phyloP scores from a whole-genome alignment of 2,888 invertebrate genomes.

The Callosobruchus maculatus region DNA sequence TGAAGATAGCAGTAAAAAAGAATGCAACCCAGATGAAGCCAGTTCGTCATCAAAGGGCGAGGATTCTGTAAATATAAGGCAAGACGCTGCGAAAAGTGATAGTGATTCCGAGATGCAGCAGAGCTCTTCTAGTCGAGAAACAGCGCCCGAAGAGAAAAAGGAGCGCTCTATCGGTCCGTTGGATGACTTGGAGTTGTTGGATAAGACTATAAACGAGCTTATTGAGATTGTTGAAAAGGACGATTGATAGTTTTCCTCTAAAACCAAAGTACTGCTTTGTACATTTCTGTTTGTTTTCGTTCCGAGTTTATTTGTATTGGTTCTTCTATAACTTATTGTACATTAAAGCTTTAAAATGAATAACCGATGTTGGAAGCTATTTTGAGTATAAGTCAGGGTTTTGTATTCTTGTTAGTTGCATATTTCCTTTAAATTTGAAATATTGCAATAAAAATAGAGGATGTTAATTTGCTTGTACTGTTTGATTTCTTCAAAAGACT shows the following conservation, averaged over 20 bases:
- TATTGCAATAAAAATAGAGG: background rate
- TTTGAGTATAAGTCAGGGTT: background rate
- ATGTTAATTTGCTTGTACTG: constrained; percentile 7
- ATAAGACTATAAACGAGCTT: constrained; percentile 45
- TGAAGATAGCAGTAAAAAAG: background rate
- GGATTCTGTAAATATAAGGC: background rate
- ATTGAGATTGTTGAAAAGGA: constrained; percentile 45
- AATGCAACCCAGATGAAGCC: constrained; percentile 11
- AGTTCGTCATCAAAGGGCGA: constrained; percentile 33
- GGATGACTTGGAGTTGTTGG: constrained; percentile 42
- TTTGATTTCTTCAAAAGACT: constrained; percentile 11
- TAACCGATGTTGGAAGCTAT: background rate
- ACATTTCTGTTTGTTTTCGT: background rate
- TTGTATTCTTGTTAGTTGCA: background rate
- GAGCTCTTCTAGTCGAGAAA: constrained; percentile 37
- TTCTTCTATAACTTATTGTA: background rate
- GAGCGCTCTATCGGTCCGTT: constrained; percentile 33
- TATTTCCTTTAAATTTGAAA: background rate
- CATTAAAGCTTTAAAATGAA: background rate
- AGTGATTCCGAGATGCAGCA: constrained; percentile 41
- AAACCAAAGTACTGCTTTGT: constrained; percentile 13
- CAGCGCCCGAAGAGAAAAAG: constrained; percentile 33
- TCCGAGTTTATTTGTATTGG: background rate
- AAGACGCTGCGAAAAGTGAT: constrained; percentile 28
- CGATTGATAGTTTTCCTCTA: constrained; percentile 33